Percentiles rank a stretch among this genome's conserved stretches.
Evolutionary conservation across 2,888 invertebrate species (phyloP).

Genomic region (Hoplodrina ambigua): DNA sequence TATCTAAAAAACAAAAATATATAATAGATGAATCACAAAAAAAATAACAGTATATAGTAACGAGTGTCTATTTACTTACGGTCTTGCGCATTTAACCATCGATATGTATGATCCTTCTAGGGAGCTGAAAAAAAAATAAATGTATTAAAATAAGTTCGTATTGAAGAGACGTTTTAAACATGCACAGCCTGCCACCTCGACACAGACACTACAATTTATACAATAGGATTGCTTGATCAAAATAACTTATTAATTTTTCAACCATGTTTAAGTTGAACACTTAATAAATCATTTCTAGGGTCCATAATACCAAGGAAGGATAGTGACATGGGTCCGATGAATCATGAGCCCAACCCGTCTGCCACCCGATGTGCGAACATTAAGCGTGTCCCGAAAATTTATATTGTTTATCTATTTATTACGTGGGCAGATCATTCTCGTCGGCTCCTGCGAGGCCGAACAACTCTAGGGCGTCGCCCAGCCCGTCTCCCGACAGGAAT

Average conservation of each 20-base stretch:
- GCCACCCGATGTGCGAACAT: conserved; percentile 71
- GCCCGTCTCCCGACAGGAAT: conserved; percentile 83
- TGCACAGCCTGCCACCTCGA: conserved; percentile 63
- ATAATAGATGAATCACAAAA: background rate
- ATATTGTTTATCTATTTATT: conserved; percentile 68
- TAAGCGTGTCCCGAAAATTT: conserved; percentile 72
- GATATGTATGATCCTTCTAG: conserved; percentile 82
- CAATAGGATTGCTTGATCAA: conserved; percentile 41
- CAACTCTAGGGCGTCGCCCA: conserved; percentile 80
- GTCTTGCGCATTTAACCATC: conserved; percentile 84
- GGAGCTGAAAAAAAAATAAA: conserved; percentile 75
- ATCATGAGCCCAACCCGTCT: conserved; percentile 71
- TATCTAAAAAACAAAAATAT: conserved; percentile 87
- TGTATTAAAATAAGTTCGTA: conserved; percentile 35
- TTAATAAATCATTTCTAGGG: conserved; percentile 45
- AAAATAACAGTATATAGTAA: background rate
- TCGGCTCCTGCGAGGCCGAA: conserved; percentile 78
- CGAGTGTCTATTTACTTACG: conserved; percentile 83
- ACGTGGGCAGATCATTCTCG: conserved; percentile 81
- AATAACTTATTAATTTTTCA: conserved; percentile 45
- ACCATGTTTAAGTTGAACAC: conserved; percentile 36
- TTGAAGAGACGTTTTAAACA: conserved; percentile 34
- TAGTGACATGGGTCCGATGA: conserved; percentile 61
- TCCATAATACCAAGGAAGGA: conserved; percentile 50
- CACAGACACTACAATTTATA: conserved; percentile 55